phyloP scores from a whole-genome alignment of 2,888 invertebrate genomes.

The Lycia hirtaria region DNA sequence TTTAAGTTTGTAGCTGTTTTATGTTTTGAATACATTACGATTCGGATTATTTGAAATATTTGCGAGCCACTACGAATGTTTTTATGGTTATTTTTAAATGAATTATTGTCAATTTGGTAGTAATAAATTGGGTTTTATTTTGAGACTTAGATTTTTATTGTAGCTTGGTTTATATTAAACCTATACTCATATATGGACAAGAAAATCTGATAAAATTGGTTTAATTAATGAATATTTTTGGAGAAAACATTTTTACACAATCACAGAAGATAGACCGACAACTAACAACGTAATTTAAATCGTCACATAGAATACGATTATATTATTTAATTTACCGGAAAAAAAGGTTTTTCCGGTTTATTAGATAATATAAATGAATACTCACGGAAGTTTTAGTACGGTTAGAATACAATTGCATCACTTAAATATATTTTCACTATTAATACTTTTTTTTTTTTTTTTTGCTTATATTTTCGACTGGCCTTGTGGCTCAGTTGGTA shows the following conservation, averaged over 20 bases:
- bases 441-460: no score
- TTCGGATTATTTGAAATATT: not conserved
- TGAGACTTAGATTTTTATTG: conserved; percentile 32
- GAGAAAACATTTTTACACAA: not conserved
- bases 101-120: conserved; percentile 32
- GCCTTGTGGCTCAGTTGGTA: no score
- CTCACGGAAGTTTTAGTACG: no score
- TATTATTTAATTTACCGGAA: not conserved
- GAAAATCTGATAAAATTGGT: no score
- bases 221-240: not conserved
- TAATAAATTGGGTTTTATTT: conserved; percentile 33
- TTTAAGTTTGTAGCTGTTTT: not conserved
- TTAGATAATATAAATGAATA: no score
- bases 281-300: not conserved
- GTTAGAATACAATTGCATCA: not conserved
- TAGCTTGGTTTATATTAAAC: not conserved
- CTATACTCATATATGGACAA: not conserved
- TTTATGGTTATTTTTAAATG: conserved; percentile 5
- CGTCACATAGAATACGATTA: not conserved
- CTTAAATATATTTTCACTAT: not conserved
- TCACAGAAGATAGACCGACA: conserved; percentile 12
- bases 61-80: not conserved
- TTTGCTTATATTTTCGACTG: no score
- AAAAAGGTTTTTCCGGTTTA: no score
- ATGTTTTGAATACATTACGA: conserved; percentile 1